Evolutionary conservation across 2,797 vertebrate species (phyloP), one percentile per base, ranked within the genome.

Genomic region (Amniataba percoides): DNA sequence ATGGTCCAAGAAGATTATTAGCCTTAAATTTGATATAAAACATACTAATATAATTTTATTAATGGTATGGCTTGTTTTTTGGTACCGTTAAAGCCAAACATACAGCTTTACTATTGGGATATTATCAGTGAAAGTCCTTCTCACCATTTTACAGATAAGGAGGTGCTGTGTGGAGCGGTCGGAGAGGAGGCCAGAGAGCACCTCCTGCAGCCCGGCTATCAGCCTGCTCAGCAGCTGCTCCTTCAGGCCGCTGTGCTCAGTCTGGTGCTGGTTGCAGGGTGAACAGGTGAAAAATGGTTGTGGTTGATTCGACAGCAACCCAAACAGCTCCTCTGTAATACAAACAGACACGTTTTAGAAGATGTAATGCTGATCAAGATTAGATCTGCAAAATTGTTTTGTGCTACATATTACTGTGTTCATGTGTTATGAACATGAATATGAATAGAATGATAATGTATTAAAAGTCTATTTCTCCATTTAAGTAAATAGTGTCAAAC

Each of bases 311-410:
- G 93, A 95, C 66, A 97, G 81, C 80, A 97, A 92, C 81, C 94
- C 95, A 12, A 95, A 96, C 67, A 96, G 92, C 85, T 97, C 97
- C n/a, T 97, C 97, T 98, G 88, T 9, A 82, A 88, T 51, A 64
- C 7, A 69, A 19, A 40, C 36, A 34, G 13, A 27, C 4, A 57
- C 5, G 12, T 27, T 42, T 61, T n/a, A 36, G 31, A 57, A 1
- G 7, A 42, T 11, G 8, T 16, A 13, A 59, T 42, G 39, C 7
- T 65, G 34, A 18, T 31, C 12, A 40, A 21, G 23, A 31, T n/a
- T 18, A 42, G 5, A 40, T 3, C 19, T 39, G 12, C 5, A 12
- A 25, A 12, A n/a, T 18, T 25, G n/a, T 8, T 56, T 6, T 27
- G 7, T 16, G 42, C 21, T n/a, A 52, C 51, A 48, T 5, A 64